Conservation (phyloP, 2,113 vertebrate species). For the Gymnocephalus cernua region DNA sequence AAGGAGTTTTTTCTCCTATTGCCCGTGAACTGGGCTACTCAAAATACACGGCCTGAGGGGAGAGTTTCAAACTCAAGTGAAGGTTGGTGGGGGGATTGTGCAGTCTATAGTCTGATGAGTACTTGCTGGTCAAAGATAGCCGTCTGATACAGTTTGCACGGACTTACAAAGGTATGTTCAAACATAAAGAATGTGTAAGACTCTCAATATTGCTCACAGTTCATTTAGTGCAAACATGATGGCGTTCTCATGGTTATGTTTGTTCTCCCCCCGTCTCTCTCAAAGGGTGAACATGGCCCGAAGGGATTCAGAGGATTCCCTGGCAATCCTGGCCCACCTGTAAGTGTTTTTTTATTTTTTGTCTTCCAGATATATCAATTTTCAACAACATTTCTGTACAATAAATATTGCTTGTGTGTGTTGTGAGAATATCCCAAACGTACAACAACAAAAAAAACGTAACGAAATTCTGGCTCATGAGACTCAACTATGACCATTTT, state of each 20-base stretch:
- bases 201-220: neutral
- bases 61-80: too few relatives aligned
- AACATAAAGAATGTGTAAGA: neutral
- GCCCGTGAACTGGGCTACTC: too few relatives aligned
- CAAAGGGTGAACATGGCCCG: slow-evolving; percentile 88
- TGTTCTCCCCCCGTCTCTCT: slow-evolving; percentile 47
- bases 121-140: too few relatives aligned
- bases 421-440: neutral
- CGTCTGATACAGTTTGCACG: neutral
- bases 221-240: neutral
- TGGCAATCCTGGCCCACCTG: slow-evolving; percentile 84
- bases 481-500: too few relatives aligned
- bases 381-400: neutral
- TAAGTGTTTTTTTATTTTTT: slow-evolving; percentile 73
- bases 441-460: too few relatives aligned
- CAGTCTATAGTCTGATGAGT: too few relatives aligned
- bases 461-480: neutral
- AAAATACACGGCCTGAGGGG: too few relatives aligned
- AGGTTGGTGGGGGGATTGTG: too few relatives aligned
- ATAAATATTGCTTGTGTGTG: neutral
- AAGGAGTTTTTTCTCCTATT: too few relatives aligned
- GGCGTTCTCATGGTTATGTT: neutral
- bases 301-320: slow-evolving; percentile 84
- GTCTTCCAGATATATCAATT: neutral
- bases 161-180: slow-evolving; percentile 22